Evolutionary conservation across 35 echinoderm and acorn worm genomes (phyloP).

Genomic region (Amphiura filiformis): DNA sequence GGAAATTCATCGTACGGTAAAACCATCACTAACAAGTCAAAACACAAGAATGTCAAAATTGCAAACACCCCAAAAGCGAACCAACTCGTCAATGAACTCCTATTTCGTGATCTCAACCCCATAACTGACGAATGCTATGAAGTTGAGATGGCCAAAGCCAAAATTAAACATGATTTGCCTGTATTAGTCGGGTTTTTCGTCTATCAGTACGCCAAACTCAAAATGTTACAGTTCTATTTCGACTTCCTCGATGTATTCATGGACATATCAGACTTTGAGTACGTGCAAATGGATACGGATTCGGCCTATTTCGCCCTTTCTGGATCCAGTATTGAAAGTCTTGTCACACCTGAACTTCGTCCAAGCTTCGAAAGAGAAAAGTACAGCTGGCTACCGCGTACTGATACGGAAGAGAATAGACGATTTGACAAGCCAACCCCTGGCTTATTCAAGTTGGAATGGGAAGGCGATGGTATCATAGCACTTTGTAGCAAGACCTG

Average conservation of each 20-base stretch:
- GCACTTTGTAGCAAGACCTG: background rate
- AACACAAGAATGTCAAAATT: conserved; percentile 35
- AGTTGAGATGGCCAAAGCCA: conserved; percentile 1
- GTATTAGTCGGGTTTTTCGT: conserved; percentile 14
- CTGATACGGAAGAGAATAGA: conserved; percentile 19
- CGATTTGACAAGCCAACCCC: conserved; percentile 25
- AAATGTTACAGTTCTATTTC: conserved; percentile 52
- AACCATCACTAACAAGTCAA: conserved; percentile 48
- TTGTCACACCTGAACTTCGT: conserved; percentile 17
- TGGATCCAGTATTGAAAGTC: background rate
- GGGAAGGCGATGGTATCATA: conserved; percentile 49
- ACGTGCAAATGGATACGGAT: conserved; percentile 69
- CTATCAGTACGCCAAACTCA: conserved; percentile 17
- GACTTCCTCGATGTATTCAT: conserved; percentile 49
- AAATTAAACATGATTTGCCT: conserved; percentile 4
- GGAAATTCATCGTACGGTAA: conserved; percentile 51
- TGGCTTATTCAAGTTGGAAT: conserved; percentile 42
- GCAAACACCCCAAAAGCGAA: background rate
- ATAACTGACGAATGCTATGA: conserved; percentile 37
- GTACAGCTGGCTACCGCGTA: conserved; percentile 17
- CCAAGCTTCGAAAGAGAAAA: background rate
- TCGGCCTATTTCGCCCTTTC: conserved; percentile 61
- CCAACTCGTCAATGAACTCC: conserved; percentile 13
- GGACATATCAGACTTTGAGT: conserved; percentile 46
- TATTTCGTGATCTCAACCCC: conserved; percentile 34